Evolutionary conservation across 2,113 vertebrate genomes (phyloP).

Genomic region (Crypturellus undulatus): DNA sequence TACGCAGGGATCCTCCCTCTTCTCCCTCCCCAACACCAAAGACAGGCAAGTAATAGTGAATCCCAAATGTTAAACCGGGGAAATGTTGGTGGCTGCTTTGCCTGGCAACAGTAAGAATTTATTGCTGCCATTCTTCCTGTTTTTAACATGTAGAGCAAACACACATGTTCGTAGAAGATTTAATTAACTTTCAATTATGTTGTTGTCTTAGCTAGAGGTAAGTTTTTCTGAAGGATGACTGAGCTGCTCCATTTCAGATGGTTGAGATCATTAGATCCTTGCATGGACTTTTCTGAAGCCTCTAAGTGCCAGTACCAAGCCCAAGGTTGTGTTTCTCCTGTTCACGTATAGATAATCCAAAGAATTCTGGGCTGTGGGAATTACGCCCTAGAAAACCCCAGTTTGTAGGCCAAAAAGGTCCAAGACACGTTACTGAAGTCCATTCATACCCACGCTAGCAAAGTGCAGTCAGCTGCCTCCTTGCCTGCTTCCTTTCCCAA

Average conservation of each 20-base stretch:
- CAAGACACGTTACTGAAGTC: background rate
- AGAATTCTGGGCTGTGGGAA: background rate
- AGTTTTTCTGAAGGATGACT: background rate
- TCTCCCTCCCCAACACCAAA: background rate
- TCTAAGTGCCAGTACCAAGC: background rate
- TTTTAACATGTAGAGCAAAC: background rate
- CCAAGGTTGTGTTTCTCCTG: background rate
- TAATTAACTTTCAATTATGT: background rate
- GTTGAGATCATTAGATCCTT: background rate
- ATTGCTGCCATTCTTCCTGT: background rate
- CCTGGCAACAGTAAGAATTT: background rate
- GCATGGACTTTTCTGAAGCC: background rate
- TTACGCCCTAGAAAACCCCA: background rate
- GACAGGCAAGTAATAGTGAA: background rate
- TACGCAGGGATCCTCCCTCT: background rate
- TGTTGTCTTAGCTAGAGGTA: background rate
- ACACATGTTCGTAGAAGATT: background rate
- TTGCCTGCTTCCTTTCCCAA: constrained; percentile 45
- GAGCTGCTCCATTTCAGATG: background rate
- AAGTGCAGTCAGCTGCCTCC: background rate
- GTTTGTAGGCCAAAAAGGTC: constrained; percentile 13
- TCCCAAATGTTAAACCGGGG: accelerated
- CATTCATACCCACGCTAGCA: constrained; percentile 7
- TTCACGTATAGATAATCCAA: background rate
- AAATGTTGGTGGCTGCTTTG: background rate